Base-by-base conservation (phyloP, 2,113 vertebrate species). In the Zingel zingel region DNA sequence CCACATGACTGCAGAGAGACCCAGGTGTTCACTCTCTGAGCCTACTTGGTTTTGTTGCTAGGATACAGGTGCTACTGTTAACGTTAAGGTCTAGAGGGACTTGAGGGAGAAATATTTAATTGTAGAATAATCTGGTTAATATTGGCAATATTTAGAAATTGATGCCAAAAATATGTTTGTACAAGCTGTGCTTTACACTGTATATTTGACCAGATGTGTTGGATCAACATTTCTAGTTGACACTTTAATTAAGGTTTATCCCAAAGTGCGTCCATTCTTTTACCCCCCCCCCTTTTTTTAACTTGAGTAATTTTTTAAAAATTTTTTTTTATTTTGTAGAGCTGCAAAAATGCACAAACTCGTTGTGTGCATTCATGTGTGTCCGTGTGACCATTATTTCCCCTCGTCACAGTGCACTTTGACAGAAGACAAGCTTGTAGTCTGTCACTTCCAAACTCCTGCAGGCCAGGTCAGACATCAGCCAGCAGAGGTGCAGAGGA, bases 381-480 rank as follows among this genome's bases (percentile, higher is more conserved):
- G 63, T 63, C 3, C 21, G 19, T 33, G 14, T 62, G 51, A 33
- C 68, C 65, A 54, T 76, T 73, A 81, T 71, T 76, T 69, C 57
- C 53, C 59, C 47, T 63, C 57, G 59, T 82, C 56, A 43, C 56
- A 57, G 36, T 53, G 68, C 77, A 65, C 50, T 88, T 63, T 82
- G 71, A 84, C 90, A 87, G 68, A 13, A 45, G 61, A 87, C 86
- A 83, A 69, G 78, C 85, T 88, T 66, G 80, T 87, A 51, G 82
- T 82, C 88, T 80, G 83, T 89, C 86, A 86, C 63, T 78, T 75
- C 51, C 63, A 73, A 45, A 72, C 66, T 83, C 79, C 86, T 82
- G 77, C 70, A 62, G 90, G 80, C 86, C 77, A 50, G 86, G 82
- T 81, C 82, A 79, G 79, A 77, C 86, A 75, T 82, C 78, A 81